Evolutionary conservation across 2,888 invertebrate genomes (phyloP), one percentile per base, ranked within the genome.

Genomic region (Calameuta filiformis): DNA sequence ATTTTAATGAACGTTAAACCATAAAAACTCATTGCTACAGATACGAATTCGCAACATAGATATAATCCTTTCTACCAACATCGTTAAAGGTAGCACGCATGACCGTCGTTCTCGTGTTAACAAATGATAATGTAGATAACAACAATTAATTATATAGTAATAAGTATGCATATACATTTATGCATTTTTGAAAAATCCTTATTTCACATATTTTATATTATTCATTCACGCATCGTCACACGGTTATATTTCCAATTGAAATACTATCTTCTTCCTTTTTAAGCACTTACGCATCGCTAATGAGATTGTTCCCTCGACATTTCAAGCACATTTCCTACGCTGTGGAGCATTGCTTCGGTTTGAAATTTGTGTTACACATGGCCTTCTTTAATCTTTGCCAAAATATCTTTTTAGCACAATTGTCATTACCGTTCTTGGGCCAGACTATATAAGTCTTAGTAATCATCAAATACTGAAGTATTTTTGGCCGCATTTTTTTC

Each of bases 361-460:
- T 76, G 12, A n/a, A 75, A 34, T 71, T 69, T 15, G 12, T 71
- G 12, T 31, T 71, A 31, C 31, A 33, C 71, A 82, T 73, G 12
- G 92, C 92, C 80, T 91, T 92, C 81, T 92, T 92, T 11, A 93
- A 80, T 77, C 93, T 85, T 80, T 87, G 92, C 93, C 93, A 93
- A 84, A 93, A 93, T 1, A 91, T 31, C 0, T 79, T 81, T 33
- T 88, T 86, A 4, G 92, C 92, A 0, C 85, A 77, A 11, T 77
- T 79, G 33, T 81, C 75, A 15, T 90, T 86, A 68, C 33, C 68
- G 0, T 90, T 87, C 73, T 92, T 90, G 0, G 95, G 94, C 95
- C 95, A 96, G 15, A 94, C 93, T 30, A 95, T 93, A 86, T 95
- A 95, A 0, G 95, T 95, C 84, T 95, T 95, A 0, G 95, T 94